Evolutionary conservation across 2,113 vertebrate species (phyloP).

Genomic region (Zeus faber): DNA sequence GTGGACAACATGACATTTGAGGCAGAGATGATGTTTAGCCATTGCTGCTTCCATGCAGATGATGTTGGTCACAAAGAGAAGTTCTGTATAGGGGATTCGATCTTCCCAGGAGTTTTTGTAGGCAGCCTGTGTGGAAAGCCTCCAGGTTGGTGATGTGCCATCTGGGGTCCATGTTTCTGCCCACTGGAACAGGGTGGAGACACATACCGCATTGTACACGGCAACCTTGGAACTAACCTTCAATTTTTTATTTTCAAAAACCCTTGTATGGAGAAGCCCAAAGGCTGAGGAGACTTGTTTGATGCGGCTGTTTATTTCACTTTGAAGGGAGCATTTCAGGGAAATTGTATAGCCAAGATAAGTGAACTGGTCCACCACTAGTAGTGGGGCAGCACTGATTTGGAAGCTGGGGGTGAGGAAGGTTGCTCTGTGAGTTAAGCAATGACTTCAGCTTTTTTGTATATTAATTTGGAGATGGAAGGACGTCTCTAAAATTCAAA

Average conservation of each 20-base stretch:
- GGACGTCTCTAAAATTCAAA: too few relatives aligned
- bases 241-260: background rate
- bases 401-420: background rate
- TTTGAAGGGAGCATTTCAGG: background rate
- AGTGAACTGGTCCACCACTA: background rate
- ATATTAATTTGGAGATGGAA: too few relatives aligned
- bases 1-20: too few relatives aligned
- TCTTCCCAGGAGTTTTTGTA: background rate
- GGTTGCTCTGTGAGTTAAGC: background rate
- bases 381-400: too few relatives aligned
- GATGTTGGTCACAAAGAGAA: background rate
- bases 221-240: background rate
- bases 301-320: background rate
- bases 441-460: too few relatives aligned
- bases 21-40: background rate
- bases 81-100: background rate
- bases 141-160: background rate
- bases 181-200: too few relatives aligned
- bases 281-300: background rate
- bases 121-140: background rate
- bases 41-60: conserved; percentile 2
- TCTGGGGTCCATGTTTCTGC: conserved; percentile 1
- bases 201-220: background rate
- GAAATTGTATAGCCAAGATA: too few relatives aligned
- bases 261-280: background rate